phyloP scores from a whole-genome alignment of 2,888 invertebrate species.

The Seira sanloemensis region DNA sequence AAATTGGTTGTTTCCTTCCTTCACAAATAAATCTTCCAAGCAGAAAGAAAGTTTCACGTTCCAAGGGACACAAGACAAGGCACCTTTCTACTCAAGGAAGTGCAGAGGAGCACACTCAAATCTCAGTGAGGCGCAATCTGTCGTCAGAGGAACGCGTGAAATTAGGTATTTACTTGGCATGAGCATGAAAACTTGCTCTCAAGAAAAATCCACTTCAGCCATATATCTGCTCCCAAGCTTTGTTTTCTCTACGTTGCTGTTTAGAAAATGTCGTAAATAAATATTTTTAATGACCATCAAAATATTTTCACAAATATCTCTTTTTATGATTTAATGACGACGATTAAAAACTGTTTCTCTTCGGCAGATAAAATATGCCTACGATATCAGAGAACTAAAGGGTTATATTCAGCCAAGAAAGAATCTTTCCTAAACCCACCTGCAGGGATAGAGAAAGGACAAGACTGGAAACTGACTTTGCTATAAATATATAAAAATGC shows the following conservation, averaged over 20 bases:
- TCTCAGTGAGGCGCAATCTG: too few relatives aligned
- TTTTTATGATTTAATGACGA: background rate
- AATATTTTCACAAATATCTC: background rate
- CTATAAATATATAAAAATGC: too few relatives aligned
- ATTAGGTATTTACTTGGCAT: too few relatives aligned
- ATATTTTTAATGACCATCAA: background rate
- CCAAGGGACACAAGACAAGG: background rate
- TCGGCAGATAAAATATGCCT: too few relatives aligned
- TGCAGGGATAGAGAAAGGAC: background rate
- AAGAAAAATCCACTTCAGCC: too few relatives aligned
- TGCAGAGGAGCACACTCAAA: too few relatives aligned
- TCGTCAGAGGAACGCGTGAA: background rate
- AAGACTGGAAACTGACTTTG: too few relatives aligned
- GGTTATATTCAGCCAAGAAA: background rate
- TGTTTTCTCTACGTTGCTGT: too few relatives aligned
- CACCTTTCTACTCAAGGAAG: background rate
- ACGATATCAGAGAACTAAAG: too few relatives aligned
- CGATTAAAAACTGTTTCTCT: background rate
- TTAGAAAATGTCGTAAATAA: background rate
- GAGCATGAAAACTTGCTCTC: too few relatives aligned
- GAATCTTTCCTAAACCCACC: too few relatives aligned
- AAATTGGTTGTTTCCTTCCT: background rate
- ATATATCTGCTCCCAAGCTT: too few relatives aligned
- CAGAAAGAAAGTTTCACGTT: slow-evolving; percentile 5
- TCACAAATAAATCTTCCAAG: background rate